Base-by-base conservation (phyloP, 1,140 invertebrate genomes). In the Lanistes nyassanus region DNA sequence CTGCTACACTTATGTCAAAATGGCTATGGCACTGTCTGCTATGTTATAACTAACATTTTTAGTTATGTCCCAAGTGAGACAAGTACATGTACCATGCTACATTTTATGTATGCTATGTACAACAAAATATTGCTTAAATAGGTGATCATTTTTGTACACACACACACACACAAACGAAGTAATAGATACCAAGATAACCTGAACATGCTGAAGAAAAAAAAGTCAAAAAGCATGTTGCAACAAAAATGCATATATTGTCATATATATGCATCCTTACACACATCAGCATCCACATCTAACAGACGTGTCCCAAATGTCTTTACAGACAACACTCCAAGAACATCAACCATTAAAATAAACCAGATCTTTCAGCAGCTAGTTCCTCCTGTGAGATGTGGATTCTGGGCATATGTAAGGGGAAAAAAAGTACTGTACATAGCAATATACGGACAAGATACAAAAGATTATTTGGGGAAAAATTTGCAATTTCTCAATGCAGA, bases 361-460 rank as follows among this genome's bases (percentile, higher is more conserved):
- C n/a, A n/a, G n/a, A n/a, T n/a, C n/a, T n/a, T n/a, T n/a, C n/a
- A n/a, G n/a, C n/a, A n/a, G n/a, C n/a, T n/a, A n/a, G n/a, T n/a
- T n/a, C n/a, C n/a, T n/a, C n/a, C 42, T 60, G 56, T 60, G 29
- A 60, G 56, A 60, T 60, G 56, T 60, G 56, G 56, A 60, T n/a
- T 26, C 29, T 47, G 42, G n/a, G 56, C 29, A 60, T 11, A 76
- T 21, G 13, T 66, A 53, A 65, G 21, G 26, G 13, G 37, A 42
- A 56, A 69, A 53, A 56, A 76, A 42, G 42, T 55, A 31, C 55
- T 23, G 26, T 23, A 70, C 26, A 70, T 34, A 36, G n/a, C 67
- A 23, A 21, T 60, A 60, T 60, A 60, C 23, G 6, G n/a, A 23
- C 23, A 34, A 19, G 31, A 47, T 75, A 68, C 7, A 71, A 65